Conservation (phyloP, 2,113 vertebrate genomes). For the Parus major region DNA sequence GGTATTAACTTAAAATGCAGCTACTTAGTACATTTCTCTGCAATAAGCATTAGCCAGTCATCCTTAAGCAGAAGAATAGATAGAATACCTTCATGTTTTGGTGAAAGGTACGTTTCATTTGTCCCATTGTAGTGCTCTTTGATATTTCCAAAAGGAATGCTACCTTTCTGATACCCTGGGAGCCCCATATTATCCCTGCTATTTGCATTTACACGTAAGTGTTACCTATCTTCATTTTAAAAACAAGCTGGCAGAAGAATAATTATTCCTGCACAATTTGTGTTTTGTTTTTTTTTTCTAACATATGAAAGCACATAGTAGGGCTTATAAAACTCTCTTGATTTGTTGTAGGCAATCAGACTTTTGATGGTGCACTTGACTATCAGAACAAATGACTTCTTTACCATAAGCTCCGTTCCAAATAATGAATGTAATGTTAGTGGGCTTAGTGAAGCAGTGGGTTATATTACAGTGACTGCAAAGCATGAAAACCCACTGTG, state of each 20-base stretch:
- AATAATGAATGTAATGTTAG: conserved; percentile 63
- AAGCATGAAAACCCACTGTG: conserved; percentile 37
- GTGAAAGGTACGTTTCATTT: neutral
- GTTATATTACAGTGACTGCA: conserved; percentile 29
- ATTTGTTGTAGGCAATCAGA: conserved; percentile 38
- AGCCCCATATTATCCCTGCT: neutral
- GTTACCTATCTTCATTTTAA: conserved; percentile 1
- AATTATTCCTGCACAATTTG: neutral
- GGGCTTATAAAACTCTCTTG: neutral
- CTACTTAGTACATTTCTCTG: neutral
- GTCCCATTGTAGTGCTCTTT: neutral
- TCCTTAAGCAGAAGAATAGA: neutral
- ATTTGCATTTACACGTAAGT: conserved; percentile 20
- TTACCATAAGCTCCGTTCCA: conserved; percentile 2
- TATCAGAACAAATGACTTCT: conserved; percentile 36
- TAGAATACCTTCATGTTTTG: neutral
- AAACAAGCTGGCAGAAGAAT: neutral
- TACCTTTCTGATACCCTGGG: neutral
- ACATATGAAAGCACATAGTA: neutral
- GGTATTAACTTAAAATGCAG: neutral
- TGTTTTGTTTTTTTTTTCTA: neutral
- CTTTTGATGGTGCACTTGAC: conserved; percentile 28
- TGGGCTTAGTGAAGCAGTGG: conserved; percentile 28
- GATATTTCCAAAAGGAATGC: neutral
- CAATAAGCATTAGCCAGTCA: neutral